A percentile compares a stretch with the other conserved stretches of the same genome.
phyloP scores from a whole-genome alignment of 1,140 invertebrate genomes.

The Drosophila sechellia region DNA sequence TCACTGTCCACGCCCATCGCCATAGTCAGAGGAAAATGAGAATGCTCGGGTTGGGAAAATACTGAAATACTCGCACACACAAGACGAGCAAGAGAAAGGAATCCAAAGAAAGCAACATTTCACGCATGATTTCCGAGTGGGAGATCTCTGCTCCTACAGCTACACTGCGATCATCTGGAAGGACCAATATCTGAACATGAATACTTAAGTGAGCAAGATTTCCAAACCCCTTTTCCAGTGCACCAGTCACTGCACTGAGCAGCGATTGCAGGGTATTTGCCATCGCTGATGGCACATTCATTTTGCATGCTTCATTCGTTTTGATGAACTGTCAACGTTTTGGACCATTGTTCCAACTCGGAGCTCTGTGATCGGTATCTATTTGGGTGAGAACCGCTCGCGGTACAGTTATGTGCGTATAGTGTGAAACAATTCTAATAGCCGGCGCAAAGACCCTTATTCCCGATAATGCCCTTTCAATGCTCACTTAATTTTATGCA shows the following conservation, averaged over 20 bases:
- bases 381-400: slow-evolving; percentile 10
- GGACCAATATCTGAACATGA: neutral
- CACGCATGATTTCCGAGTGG: slow-evolving; percentile 48
- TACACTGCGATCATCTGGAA: neutral
- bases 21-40: slow-evolving; percentile 1
- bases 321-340: slow-evolving; percentile 82
- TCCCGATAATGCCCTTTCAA: slow-evolving; percentile 27
- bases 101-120: slow-evolving; percentile 58
- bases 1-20: slow-evolving; percentile 59
- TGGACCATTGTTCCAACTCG: slow-evolving; percentile 52
- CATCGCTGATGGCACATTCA: slow-evolving; percentile 26
- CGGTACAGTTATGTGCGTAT: slow-evolving; percentile 67
- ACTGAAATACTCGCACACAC: slow-evolving; percentile 26
- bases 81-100: slow-evolving; percentile 11
- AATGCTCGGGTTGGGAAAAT: slow-evolving; percentile 52
- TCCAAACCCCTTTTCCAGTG: neutral
- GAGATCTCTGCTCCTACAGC: slow-evolving; percentile 1
- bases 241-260: neutral
- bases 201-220: neutral
- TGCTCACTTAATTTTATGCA: slow-evolving; percentile 79
- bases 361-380: neutral
- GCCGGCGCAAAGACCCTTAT: slow-evolving; percentile 5
- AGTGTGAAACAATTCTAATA: slow-evolving; percentile 72
- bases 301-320: slow-evolving; percentile 81
- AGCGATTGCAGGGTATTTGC: slow-evolving; percentile 8